These are phyloP conservation scores for Sebastes elongatus DNA, from an alignment of 2,797 vertebrate genomes.

Conservation along the genomic window DNA sequence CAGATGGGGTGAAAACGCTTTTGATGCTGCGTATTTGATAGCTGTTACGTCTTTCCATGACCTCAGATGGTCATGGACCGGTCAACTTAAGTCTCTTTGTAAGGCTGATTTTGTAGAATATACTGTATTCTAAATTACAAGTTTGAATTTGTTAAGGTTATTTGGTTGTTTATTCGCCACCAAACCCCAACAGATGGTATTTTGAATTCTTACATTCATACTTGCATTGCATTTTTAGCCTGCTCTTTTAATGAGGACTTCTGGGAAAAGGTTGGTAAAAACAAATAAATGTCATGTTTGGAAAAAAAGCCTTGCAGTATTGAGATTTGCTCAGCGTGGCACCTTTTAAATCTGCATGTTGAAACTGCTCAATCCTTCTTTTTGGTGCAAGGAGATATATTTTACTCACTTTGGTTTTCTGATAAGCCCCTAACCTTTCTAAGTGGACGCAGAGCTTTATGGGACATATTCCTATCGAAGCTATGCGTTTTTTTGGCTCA, in stretches of 20 bases:
- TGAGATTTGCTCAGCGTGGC: background rate
- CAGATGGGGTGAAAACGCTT: background rate
- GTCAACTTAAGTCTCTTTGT: background rate
- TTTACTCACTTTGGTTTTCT: background rate
- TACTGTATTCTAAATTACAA: background rate
- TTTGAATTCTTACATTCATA: background rate
- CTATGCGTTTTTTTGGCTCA: constrained; percentile 11
- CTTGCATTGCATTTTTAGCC: background rate
- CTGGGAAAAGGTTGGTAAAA: background rate
- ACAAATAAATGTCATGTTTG: background rate
- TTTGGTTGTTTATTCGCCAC: background rate
- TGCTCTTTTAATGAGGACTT: background rate
- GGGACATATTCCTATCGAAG: constrained; percentile 6
- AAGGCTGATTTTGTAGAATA: background rate
- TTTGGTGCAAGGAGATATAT: background rate
- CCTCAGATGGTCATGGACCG: background rate
- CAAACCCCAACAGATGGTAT: background rate
- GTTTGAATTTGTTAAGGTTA: background rate
- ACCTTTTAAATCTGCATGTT: constrained; percentile 3
- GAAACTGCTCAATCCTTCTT: background rate
- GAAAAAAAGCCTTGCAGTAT: background rate
- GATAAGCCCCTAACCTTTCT: constrained; percentile 32
- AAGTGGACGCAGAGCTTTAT: constrained; percentile 22
- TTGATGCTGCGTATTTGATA: background rate
- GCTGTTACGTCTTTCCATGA: background rate